Evolutionary conservation across 2,113 vertebrate genomes (phyloP).

Genomic region (Silurus glanis): DNA sequence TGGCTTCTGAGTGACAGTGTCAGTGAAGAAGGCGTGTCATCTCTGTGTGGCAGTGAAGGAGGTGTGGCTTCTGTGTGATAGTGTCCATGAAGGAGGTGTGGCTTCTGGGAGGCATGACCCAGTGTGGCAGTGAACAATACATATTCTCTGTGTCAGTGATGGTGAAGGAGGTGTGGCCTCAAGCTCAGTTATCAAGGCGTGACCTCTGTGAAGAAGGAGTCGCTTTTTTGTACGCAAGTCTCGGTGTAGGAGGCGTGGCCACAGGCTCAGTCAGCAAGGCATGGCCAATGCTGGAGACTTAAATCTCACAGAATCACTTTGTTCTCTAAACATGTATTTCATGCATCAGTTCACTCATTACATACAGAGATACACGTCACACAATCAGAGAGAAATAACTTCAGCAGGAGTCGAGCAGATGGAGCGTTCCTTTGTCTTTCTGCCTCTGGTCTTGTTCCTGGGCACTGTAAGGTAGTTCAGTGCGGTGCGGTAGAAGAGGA

Average conservation of each 20-base stretch:
- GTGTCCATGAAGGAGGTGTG: neutral
- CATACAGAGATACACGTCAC: neutral
- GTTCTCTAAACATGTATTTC: neutral
- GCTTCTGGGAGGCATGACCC: neutral
- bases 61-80: neutral
- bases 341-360: neutral
- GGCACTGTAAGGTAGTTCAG: neutral
- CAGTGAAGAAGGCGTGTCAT: neutral
- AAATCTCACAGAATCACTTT: neutral
- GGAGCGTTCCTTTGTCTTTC: neutral
- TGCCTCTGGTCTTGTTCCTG: neutral
- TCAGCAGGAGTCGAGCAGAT: conserved; percentile 20
- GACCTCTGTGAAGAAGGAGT: neutral
- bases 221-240: neutral
- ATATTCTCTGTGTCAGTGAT: neutral
- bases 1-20: neutral
- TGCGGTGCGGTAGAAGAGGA: neutral
- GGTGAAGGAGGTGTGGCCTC: neutral
- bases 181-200: neutral
- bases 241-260: neutral
- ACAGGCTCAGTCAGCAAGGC: neutral
- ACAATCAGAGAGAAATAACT: conserved; percentile 27
- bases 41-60: neutral
- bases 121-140: neutral
- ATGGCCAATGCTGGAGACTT: neutral